Percentiles rank a stretch among this genome's conserved stretches.
phyloP scores from a whole-genome alignment of 2,888 invertebrate genomes.

The Drosophila macrospina region DNA sequence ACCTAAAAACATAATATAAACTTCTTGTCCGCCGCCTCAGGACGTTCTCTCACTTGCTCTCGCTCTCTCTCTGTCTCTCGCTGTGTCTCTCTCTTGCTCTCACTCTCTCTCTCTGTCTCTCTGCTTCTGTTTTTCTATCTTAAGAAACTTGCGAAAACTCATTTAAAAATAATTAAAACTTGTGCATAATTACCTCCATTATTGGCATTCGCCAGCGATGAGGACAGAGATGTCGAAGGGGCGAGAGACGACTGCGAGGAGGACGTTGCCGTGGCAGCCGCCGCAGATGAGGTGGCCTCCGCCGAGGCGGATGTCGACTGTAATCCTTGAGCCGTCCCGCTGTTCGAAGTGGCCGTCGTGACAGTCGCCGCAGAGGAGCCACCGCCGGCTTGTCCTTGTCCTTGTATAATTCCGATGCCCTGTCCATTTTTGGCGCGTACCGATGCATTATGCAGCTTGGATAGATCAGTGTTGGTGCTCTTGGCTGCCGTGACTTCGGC shows the following conservation, averaged over 20 bases:
- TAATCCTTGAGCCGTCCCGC: conserved; percentile 85
- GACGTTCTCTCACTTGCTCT: conserved; percentile 20
- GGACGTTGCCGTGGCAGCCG: conserved; percentile 89
- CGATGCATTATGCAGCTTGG: conserved; percentile 89
- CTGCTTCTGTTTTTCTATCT: conserved; percentile 17
- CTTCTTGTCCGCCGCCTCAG: conserved; percentile 48
- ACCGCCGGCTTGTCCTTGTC: conserved; percentile 85
- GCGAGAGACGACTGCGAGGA: conserved; percentile 86
- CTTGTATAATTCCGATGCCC: conserved; percentile 85
- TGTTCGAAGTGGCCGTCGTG: conserved; percentile 86
- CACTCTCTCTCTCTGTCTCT: conserved; percentile 8
- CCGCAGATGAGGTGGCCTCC: conserved; percentile 86
- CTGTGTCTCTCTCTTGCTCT: not conserved
- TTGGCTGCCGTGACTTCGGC: conserved; percentile 90
- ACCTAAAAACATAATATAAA: conserved; percentile 44
- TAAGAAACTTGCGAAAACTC: conserved; percentile 80
- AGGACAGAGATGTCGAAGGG: conserved; percentile 85
- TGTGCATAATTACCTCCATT: conserved; percentile 85
- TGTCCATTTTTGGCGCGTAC: conserved; percentile 87
- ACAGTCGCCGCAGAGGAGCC: conserved; percentile 81
- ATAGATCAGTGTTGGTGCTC: conserved; percentile 89
- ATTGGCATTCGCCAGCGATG: conserved; percentile 83
- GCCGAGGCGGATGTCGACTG: conserved; percentile 84
- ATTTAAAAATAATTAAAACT: conserved; percentile 85
- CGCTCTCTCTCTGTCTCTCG: conserved; percentile 4